Evolutionary conservation across 2,797 vertebrate genomes (phyloP).

Genomic region (Molothrus ater): DNA sequence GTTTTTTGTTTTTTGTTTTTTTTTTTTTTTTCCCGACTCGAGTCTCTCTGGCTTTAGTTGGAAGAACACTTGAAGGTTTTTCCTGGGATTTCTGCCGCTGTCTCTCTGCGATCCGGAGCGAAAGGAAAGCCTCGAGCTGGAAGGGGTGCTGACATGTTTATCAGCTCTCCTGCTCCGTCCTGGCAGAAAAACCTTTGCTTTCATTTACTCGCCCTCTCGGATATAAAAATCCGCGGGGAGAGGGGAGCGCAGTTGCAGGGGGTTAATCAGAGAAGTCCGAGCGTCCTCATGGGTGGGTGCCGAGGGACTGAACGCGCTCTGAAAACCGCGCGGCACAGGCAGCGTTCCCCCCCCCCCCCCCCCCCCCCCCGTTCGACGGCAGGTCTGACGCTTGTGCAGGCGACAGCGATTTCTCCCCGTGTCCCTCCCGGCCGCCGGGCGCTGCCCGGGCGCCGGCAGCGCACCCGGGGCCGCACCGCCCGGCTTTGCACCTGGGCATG

Average conservation of each 20-base stretch:
- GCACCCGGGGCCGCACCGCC: neutral
- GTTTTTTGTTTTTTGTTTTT: no score
- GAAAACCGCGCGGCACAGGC: neutral
- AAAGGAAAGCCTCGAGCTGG: neutral
- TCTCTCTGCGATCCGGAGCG: neutral
- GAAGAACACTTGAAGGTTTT: conserved; percentile 28
- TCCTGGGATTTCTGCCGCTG: neutral
- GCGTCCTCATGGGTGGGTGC: neutral
- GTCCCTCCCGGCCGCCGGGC: neutral
- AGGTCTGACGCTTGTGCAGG: conserved; percentile 25
- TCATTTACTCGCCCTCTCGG: neutral
- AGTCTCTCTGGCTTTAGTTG: conserved; percentile 19
- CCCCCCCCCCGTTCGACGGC: neutral
- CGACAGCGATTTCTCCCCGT: conserved; percentile 48
- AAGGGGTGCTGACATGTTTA: conserved; percentile 32
- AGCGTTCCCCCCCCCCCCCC: neutral
- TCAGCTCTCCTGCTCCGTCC: neutral
- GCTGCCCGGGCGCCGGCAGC: neutral
- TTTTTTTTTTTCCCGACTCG: neutral
- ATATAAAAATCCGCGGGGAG: neutral
- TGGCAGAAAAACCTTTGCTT: neutral
- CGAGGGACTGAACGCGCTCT: neutral
- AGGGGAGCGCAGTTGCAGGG: neutral
- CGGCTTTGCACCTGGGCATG: neutral
- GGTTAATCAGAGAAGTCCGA: neutral